Evolutionary conservation across 1,140 invertebrate species (phyloP).

Genomic region (Bombus cullumanus): DNA sequence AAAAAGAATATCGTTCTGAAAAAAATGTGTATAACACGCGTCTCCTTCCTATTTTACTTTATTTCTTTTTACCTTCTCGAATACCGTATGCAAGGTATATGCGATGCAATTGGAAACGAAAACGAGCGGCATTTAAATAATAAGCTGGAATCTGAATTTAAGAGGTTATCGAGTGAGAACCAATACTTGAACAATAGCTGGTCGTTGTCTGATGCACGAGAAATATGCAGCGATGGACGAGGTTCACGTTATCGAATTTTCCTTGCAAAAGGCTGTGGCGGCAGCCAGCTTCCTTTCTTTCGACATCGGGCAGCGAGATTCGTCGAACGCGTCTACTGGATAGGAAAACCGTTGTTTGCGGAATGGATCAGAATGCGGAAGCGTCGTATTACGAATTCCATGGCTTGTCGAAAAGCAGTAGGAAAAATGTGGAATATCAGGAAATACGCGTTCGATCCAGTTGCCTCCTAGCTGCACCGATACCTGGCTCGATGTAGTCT

Average conservation of each 20-base stretch:
- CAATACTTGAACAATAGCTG: neutral
- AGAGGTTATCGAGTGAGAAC: neutral
- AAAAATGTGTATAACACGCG: too few species aligned
- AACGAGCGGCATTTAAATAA: too few species aligned
- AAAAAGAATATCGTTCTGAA: too few species aligned
- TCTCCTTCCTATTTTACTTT: too few species aligned
- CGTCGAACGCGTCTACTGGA: neutral
- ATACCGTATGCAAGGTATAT: too few species aligned
- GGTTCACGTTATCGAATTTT: constrained; percentile 25
- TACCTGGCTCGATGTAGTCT: too few species aligned
- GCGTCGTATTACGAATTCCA: neutral
- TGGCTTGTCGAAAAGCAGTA: neutral
- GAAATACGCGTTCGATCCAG: neutral
- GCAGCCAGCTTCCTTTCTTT: neutral
- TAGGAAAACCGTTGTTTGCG: neutral
- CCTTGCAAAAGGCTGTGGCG: neutral
- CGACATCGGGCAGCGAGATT: neutral
- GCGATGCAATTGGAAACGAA: too few species aligned
- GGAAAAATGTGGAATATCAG: neutral
- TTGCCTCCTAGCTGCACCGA: too few species aligned
- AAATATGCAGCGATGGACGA: neutral
- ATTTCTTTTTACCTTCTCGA: too few species aligned
- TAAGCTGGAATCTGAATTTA: too few species aligned
- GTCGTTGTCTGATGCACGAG: neutral
- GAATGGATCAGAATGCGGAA: neutral